phyloP scores from a whole-genome alignment of 2,113 vertebrate genomes.

The Phaethornis superciliosus region DNA sequence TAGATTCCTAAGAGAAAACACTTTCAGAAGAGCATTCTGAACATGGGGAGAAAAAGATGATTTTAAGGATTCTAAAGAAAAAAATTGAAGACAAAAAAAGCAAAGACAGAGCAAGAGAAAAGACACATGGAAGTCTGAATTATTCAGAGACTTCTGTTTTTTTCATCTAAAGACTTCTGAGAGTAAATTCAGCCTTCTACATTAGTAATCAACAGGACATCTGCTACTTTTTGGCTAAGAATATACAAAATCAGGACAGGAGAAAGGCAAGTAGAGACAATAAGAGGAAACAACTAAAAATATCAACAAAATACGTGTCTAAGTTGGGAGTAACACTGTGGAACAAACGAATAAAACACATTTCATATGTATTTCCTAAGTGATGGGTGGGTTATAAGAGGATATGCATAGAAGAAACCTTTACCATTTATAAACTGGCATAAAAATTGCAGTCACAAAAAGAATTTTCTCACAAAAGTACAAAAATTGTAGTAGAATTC shows the following conservation, averaged over 20 bases:
- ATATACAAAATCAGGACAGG: neutral
- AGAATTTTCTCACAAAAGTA: neutral
- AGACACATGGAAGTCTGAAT: neutral
- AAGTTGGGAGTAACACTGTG: neutral
- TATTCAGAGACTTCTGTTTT: neutral
- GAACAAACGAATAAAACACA: neutral
- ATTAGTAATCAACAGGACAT: neutral
- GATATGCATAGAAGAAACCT: neutral
- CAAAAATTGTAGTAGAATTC: neutral
- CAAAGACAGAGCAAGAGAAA: neutral
- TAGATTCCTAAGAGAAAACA: neutral
- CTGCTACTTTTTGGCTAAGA: neutral
- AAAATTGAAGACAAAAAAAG: neutral
- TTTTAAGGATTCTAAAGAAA: neutral
- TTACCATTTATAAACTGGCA: neutral
- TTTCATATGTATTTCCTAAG: neutral
- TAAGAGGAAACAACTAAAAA: neutral
- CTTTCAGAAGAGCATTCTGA: neutral
- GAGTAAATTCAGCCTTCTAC: neutral
- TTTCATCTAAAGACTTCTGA: neutral
- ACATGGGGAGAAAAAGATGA: neutral
- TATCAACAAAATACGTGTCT: neutral
- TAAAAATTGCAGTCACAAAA: neutral
- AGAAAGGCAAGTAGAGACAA: neutral
- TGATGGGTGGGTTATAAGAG: neutral